A percentile compares a stretch with the other conserved stretches of the same genome.
phyloP scores from a whole-genome alignment of 2,797 vertebrate species.

The Oceanodroma leucorhoa region DNA sequence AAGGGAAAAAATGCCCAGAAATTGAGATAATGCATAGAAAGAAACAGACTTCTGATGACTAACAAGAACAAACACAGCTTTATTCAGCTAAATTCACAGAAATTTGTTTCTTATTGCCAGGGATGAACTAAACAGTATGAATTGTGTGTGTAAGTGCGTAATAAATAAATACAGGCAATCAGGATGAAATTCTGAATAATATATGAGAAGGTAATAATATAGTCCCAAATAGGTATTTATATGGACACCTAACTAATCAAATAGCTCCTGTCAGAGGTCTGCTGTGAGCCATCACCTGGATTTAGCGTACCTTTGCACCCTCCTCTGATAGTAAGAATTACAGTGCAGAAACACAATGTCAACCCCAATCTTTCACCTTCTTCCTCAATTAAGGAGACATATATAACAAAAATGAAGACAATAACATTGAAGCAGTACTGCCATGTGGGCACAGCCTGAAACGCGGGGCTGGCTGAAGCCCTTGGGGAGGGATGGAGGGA shows the following conservation, averaged over 20 bases:
- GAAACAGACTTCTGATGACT: not conserved
- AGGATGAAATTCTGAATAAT: not conserved
- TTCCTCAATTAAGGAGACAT: not conserved
- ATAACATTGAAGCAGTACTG: not conserved
- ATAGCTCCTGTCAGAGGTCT: not conserved
- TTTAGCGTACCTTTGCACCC: not conserved
- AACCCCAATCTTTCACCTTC: not conserved
- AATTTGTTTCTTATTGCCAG: slow-evolving; percentile 11
- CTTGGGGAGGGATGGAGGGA: not conserved
- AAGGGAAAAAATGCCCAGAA: slow-evolving; percentile 44
- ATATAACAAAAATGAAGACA: not conserved
- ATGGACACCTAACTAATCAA: not conserved
- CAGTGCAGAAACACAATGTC: not conserved
- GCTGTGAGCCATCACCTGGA: not conserved
- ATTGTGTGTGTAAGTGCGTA: not conserved
- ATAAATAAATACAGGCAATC: not conserved
- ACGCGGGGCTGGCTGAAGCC: fast-evolving
- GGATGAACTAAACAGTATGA: not conserved
- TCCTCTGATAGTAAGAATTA: not conserved
- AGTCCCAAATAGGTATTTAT: not conserved
- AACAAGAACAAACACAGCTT: slow-evolving; percentile 25
- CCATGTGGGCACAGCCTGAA: not conserved
- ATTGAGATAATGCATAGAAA: slow-evolving; percentile 33
- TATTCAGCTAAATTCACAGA: slow-evolving; percentile 30
- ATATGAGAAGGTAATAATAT: not conserved